Conservation (phyloP, 2,113 vertebrate genomes). For the Lipotes vexillifer region DNA sequence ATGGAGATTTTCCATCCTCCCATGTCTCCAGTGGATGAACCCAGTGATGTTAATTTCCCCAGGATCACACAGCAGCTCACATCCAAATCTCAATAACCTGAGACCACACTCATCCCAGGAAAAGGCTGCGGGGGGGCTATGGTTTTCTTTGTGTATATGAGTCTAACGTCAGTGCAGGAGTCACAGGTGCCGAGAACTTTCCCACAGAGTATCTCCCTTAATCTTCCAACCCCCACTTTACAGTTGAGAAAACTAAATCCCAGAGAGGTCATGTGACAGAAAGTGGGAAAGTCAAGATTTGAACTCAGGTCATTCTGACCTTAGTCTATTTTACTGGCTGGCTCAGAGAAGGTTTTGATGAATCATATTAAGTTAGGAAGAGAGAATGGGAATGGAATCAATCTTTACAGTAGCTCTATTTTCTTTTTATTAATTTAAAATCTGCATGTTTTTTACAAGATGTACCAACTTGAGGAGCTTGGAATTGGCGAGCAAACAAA, state of each 20-base stretch:
- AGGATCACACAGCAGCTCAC: background rate
- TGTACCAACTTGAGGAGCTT: background rate
- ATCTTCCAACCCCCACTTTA: background rate
- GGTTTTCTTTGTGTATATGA: background rate
- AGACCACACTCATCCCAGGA: background rate
- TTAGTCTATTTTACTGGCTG: background rate
- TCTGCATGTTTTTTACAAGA: slow-evolving; percentile 49
- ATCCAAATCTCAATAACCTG: background rate
- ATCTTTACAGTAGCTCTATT: background rate
- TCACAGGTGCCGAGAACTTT: background rate
- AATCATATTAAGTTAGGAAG: background rate
- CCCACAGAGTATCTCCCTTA: background rate
- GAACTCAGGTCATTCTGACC: background rate
- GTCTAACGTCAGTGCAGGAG: background rate
- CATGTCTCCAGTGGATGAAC: background rate
- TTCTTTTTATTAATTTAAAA: slow-evolving; percentile 42
- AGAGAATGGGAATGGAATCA: background rate
- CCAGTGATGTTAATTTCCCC: background rate
- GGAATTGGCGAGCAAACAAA: slow-evolving; percentile 27
- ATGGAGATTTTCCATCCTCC: background rate
- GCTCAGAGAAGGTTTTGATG: background rate
- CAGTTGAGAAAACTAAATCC: background rate
- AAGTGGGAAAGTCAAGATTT: background rate
- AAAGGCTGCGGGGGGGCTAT: background rate
- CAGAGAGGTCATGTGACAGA: background rate